phyloP scores from a whole-genome alignment of 1,140 invertebrate species.

The Hycleus phaleratus region DNA sequence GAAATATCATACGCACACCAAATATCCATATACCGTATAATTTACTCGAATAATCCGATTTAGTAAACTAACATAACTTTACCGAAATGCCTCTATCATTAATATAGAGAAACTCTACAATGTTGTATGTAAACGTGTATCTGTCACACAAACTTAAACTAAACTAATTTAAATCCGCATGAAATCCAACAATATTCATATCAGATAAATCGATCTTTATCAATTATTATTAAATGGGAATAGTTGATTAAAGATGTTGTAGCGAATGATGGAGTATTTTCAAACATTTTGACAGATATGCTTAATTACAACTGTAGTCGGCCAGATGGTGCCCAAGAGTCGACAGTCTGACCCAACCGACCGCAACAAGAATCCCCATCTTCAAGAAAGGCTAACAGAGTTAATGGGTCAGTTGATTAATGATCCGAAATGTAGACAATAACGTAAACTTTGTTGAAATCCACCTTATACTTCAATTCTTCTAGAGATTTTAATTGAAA shows the following conservation, averaged over 20 bases:
- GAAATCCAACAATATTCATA: no score
- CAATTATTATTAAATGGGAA: no score
- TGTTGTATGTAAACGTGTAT: no score
- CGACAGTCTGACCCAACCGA: slow-evolving; percentile 13
- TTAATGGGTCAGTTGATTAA: slow-evolving; percentile 13
- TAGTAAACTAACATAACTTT: background rate
- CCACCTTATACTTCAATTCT: no score
- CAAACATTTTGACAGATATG: slow-evolving; percentile 13
- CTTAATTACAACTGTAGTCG: slow-evolving; percentile 13
- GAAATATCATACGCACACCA: slow-evolving; percentile 7
- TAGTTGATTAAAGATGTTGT: no score
- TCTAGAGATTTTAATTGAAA: no score
- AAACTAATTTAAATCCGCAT: no score
- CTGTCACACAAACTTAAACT: no score
- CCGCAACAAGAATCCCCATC: slow-evolving; percentile 3
- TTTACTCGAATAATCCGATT: slow-evolving; percentile 9
- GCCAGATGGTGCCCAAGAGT: slow-evolving; percentile 10
- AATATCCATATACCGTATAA: slow-evolving; percentile 1
- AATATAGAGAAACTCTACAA: no score
- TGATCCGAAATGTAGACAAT: slow-evolving; percentile 3
- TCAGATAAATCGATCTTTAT: no score
- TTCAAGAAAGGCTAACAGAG: slow-evolving; percentile 7
- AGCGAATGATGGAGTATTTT: no score
- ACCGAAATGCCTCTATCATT: no score
- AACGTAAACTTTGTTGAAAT: background rate